Base-by-base conservation (phyloP, 2,797 vertebrate species). In the Syncerus caffer region DNA sequence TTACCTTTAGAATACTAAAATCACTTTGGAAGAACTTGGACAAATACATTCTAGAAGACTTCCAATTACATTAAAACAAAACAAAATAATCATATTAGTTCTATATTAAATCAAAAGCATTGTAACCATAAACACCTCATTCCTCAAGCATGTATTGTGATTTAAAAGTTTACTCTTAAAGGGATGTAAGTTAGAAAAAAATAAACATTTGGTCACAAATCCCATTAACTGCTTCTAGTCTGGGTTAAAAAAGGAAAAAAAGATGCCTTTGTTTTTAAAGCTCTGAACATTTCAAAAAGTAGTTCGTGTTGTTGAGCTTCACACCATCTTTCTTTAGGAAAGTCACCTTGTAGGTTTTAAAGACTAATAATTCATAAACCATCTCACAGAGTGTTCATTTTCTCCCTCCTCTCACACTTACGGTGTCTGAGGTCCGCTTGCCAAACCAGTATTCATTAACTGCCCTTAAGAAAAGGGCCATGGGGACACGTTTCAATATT, bases 31-130 rank as follows among this genome's bases (percentile, higher is more conserved):
- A 92, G 19, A 95, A 51, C 42, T 21, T 93, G 19, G 27, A 71
- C 51, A 96, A 93, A 96, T 38, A 71, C 8, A 31, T 74, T 93
- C 71, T 87, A 91, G 57, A 96, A 93, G n/a, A 89, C 14, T 89
- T 89, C 55, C 62, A 92, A 62, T 31, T 53, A 51, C 38, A 55
- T 13, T 89, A 23, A 91, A 95, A 94, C 34, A 16, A 89, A 95
- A 94, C 42, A 16, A 31, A 29, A 74, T 42, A 15, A 64, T 57
- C 83, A 25, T 42, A 85, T 95, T 83, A 87, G 16, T 25, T 86
- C 67, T 90, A 89, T 94, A 85, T 89, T 92, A 89, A 96, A 71
- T 82, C 87, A 74, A 53, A 94, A 95, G 12, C 45, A 85, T 47
- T 58, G 53, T 64, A 93, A 64, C 58, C 16, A 79, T 82, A 83